Conservation (phyloP, 2,113 vertebrate genomes). For the Spizaetus ornatus region DNA sequence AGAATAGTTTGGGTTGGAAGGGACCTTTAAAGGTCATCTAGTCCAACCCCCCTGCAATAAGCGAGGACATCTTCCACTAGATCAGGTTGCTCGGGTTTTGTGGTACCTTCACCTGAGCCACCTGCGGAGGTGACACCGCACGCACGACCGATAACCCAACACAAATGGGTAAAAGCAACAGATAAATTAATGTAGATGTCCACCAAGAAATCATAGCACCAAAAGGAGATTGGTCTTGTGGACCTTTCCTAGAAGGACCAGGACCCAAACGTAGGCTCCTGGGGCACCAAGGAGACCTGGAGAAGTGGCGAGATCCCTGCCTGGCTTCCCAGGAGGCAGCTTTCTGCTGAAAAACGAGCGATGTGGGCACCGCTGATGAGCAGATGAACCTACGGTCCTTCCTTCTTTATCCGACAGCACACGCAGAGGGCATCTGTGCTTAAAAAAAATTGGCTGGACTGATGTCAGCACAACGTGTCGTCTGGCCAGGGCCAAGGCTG, state of each 20-base stretch:
- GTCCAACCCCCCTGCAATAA: fast-evolving
- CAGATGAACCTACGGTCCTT: background rate
- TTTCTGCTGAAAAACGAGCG: background rate
- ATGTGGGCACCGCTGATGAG: fast-evolving
- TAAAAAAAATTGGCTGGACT: constrained; percentile 1
- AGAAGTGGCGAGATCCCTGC: background rate
- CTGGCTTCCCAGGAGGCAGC: background rate
- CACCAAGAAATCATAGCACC: background rate
- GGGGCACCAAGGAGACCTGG: background rate
- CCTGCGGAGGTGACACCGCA: background rate
- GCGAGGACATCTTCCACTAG: fast-evolving
- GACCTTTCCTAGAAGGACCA: background rate
- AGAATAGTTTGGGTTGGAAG: background rate
- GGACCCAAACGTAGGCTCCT: background rate
- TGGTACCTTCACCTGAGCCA: background rate
- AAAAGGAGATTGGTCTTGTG: background rate
- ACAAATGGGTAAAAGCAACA: background rate
- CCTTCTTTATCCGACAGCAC: background rate
- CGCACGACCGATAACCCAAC: fast-evolving
- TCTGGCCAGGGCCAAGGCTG: background rate
- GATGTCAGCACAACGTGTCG: background rate
- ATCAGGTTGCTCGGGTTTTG: background rate
- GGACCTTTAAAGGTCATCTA: fast-evolving
- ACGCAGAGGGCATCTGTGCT: background rate
- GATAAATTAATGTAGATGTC: background rate